Percentiles rank a stretch among this genome's conserved stretches.
Conservation (phyloP, 2,888 invertebrate species). For the Dasypolia templi region DNA sequence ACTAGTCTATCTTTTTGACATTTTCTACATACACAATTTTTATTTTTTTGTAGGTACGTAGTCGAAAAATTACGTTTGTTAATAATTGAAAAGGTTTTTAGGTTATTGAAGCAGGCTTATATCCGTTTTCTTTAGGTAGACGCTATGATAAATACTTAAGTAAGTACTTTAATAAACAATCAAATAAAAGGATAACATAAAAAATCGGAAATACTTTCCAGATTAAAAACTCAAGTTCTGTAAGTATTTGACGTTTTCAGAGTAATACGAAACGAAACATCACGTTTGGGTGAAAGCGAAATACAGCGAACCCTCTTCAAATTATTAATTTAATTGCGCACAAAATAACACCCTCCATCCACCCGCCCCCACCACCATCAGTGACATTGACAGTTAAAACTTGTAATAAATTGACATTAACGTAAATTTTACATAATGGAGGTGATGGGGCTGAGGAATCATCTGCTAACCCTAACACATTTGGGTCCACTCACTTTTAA, state of each 20-base stretch:
- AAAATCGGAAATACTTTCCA: neutral
- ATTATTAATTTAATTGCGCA: conserved; percentile 7
- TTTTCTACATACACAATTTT: too few relatives aligned
- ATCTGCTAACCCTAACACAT: neutral
- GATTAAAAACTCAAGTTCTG: neutral
- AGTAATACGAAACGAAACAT: conserved; percentile 5
- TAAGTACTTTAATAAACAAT: neutral
- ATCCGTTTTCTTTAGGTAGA: neutral
- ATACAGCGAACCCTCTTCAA: conserved; percentile 1
- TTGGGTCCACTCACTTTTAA: neutral
- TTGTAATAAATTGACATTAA: neutral
- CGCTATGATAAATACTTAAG: neutral
- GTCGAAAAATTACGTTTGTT: too few relatives aligned
- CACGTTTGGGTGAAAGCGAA: neutral
- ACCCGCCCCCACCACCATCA: neutral
- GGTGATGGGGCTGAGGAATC: neutral
- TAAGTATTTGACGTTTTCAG: neutral
- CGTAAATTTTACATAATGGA: neutral
- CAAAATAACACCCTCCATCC: neutral
- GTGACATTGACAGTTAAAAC: neutral
- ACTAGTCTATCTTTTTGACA: too few relatives aligned
- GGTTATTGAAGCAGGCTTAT: neutral
- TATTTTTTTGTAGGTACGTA: too few relatives aligned
- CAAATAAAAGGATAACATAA: neutral
- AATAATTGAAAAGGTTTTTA: neutral